Base-by-base conservation (phyloP, 2,888 invertebrate genomes). In the Strigamia transsilvanica region DNA sequence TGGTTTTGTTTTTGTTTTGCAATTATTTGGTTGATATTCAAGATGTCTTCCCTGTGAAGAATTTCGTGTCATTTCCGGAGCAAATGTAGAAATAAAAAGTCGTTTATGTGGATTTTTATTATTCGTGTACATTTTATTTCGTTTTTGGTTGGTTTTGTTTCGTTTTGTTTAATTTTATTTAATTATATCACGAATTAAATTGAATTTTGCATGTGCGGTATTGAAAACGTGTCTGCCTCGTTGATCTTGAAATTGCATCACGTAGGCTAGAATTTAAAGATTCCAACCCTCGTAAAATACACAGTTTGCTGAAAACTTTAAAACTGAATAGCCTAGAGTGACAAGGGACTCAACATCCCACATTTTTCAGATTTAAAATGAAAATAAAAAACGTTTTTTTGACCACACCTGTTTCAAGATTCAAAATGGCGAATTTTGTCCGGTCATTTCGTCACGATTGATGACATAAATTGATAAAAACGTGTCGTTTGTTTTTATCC, bases 171-270 rank as follows among this genome's bases (percentile, higher is more conserved):
- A n/a, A n/a, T n/a, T 51, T 9, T 51, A 9, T 66, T 23, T 66
- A 23, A 2, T 6, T 7, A 5, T 5, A 23, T 23, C 66, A 27
- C 23, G 27, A 23, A 23, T 66, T 27, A 27, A 27, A 27, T 27
- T 27, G 27, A 27, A 2, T 27, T 27, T 3, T 27, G 27, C 27
- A 3, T 27, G 27, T 27, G 3, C 27, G 27, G 27, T 1, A 66
- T 23, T 15, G 15, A 66, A 27, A 10, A 12, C 21, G 66, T 66
- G 21, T 66, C 66, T 21, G 21, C 51, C n/a, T n/a, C 51, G 51
- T 23, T 66, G 66, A 66, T 27, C 66, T 66, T 66, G 66, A 66
- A 66, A 66, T 66, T 66, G 23, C 27, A 66, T 66, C 66, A 66
- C 66, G 66, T 66, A 66, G 66, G 23, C 9, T 27, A 12, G 27